Base-by-base conservation (phyloP, 2,113 vertebrate species). In the Castor canadensis region DNA sequence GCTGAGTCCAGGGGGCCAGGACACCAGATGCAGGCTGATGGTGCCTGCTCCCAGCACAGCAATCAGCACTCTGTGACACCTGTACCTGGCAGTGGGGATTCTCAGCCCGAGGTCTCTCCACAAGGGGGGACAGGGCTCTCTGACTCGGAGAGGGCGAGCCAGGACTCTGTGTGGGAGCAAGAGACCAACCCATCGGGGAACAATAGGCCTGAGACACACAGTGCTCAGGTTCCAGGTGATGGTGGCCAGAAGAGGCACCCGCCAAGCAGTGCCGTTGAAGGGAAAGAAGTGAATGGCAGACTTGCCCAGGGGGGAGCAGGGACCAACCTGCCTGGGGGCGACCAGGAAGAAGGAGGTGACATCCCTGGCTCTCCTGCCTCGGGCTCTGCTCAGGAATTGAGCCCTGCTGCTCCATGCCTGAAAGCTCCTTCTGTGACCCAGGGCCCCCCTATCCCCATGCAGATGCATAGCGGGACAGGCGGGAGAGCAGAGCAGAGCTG, bases 351-450 rank as follows among this genome's bases (percentile, higher is more conserved):
- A 80, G 62, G 7, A 32, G 92, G 38, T 9, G 15, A 20, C 26
- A 2, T 79, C 47, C 10, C 1, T 0, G 7, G 6, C 0, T 5
- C 58, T 20, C 47, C 82, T 72, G 58, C 40, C 11, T 12, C 69
- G 15, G 32, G 16, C 52, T 64, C 24, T 1, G 45, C n/a, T 10
- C 60, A 26, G 28, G 58, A 26, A 6, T 26, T 26, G 58, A 6
- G 58, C 52, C 71, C 24, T 2, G 38, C n/a, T 13, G 49, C 28
- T 8, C 26, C 17, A 17, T 45, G 22, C 32, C 47, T 71, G 45
- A 45, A 45, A 38, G 80, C 75, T 9, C 1, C 22, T 6, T 35
- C 22, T 58, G 12, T 6, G 26, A 16, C 62, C 69, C 91, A 73
- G 75, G 79, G 15, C 13, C 16, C 12, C 66, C 35, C 52, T 19